A percentile compares a stretch with the other conserved stretches of the same genome.
Evolutionary conservation across 2,888 invertebrate genomes (phyloP).

Genomic region (Pocota personata): DNA sequence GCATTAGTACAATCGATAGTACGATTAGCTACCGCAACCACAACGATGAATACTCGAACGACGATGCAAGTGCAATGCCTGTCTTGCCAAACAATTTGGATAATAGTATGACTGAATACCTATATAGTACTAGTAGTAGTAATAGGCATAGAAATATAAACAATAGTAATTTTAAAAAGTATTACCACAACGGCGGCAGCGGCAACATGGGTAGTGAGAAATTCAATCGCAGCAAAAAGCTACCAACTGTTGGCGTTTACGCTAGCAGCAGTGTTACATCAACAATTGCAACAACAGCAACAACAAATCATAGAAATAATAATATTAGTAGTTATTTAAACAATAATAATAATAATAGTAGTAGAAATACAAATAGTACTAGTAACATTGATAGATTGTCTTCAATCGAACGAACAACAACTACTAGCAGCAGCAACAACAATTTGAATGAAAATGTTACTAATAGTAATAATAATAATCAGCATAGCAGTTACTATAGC

Average conservation of each 20-base stretch:
- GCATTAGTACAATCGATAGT: slow-evolving; percentile 55
- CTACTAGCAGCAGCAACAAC: slow-evolving; percentile 42
- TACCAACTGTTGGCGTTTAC: slow-evolving; percentile 63
- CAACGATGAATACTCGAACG: slow-evolving; percentile 75
- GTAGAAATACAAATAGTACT: slow-evolving; percentile 43
- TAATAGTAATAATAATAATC: slow-evolving; percentile 49
- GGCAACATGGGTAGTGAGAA: slow-evolving; percentile 77
- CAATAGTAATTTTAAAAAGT: slow-evolving; percentile 74
- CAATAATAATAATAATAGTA: slow-evolving; percentile 56
- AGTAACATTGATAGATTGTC: slow-evolving; percentile 31
- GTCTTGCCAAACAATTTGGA: slow-evolving; percentile 75
- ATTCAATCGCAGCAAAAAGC: slow-evolving; percentile 70
- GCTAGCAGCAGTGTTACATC: slow-evolving; percentile 52
- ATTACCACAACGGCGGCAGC: slow-evolving; percentile 47
- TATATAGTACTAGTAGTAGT: slow-evolving; percentile 75
- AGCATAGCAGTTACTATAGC: slow-evolving; percentile 63
- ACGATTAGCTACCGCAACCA: slow-evolving; percentile 48
- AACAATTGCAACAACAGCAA: slow-evolving; percentile 56
- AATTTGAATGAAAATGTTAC: slow-evolving; percentile 48
- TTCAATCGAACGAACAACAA: slow-evolving; percentile 48
- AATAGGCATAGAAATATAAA: slow-evolving; percentile 70
- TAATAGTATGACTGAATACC: slow-evolving; percentile 76
- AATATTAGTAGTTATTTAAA: slow-evolving; percentile 58
- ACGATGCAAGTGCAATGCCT: slow-evolving; percentile 75
- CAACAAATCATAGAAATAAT: slow-evolving; percentile 67